Evolutionary conservation across 1,140 invertebrate genomes (phyloP).

Genomic region (Drosophila malerkotliana): DNA sequence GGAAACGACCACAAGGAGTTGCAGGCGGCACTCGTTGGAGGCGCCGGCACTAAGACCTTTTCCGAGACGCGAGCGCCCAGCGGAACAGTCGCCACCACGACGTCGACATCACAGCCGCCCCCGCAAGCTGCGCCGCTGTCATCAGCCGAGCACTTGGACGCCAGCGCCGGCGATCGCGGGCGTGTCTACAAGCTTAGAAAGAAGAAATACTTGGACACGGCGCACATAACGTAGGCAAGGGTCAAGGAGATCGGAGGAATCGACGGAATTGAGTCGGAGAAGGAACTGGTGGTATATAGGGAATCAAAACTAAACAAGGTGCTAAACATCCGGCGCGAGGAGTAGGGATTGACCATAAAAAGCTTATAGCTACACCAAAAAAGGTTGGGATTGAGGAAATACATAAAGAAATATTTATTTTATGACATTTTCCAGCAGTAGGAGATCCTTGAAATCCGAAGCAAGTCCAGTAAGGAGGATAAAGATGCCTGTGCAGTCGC

Average conservation of each 20-base stretch:
- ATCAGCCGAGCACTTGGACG: conserved; percentile 70
- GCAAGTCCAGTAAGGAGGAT: conserved; percentile 2
- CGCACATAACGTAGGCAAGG: conserved; percentile 69
- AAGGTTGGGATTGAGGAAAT: not conserved
- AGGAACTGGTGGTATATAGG: conserved; percentile 1
- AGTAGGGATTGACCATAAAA: not conserved
- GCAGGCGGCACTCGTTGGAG: conserved; percentile 18
- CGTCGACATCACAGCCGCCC: conserved; percentile 77
- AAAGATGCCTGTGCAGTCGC: conserved; percentile 84
- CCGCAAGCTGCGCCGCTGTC: conserved; percentile 69
- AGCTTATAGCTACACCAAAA: conserved; percentile 2
- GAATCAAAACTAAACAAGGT: too few species aligned
- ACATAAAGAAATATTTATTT: too few species aligned
- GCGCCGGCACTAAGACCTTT: conserved; percentile 47
- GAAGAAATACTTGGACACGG: conserved; percentile 74
- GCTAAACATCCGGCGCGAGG: not conserved
- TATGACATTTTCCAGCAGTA: not conserved
- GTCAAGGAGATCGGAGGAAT: conserved; percentile 1
- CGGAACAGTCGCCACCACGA: conserved; percentile 80
- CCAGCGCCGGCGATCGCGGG: conserved; percentile 77
- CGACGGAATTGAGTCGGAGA: conserved; percentile 2
- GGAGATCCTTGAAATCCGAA: not conserved
- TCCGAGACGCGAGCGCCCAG: conserved; percentile 66
- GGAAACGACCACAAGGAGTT: not conserved
- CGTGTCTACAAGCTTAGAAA: conserved; percentile 83